A percentile compares a stretch with the other conserved stretches of the same genome.
Evolutionary conservation across 2,113 vertebrate species (phyloP).

Genomic region (Leucoraja erinaceus): DNA sequence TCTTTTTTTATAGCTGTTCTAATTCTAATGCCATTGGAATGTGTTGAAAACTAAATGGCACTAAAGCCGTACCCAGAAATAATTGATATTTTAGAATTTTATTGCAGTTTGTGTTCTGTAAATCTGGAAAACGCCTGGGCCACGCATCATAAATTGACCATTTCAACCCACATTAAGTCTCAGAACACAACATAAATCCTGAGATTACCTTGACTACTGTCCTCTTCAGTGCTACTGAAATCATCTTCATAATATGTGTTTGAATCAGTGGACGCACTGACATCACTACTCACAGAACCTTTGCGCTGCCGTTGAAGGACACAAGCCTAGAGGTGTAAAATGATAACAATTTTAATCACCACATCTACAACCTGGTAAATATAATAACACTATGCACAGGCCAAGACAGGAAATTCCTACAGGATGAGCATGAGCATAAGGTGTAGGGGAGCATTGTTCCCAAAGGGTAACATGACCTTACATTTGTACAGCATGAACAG

Average conservation of each 20-base stretch:
- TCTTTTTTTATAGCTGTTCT: neutral
- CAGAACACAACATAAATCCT: neutral
- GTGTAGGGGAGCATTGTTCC: no score
- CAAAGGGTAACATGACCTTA: no score
- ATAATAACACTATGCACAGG: neutral
- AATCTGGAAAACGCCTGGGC: neutral
- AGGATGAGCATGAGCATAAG: no score
- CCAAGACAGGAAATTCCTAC: neutral
- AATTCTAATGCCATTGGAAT: neutral
- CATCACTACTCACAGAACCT: slow-evolving; percentile 92
- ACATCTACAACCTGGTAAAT: neutral
- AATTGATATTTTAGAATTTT: no score
- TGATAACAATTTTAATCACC: neutral
- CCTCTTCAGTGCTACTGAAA: slow-evolving; percentile 97
- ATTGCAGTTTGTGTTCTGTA: neutral
- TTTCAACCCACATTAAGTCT: no score
- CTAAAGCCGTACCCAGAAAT: neutral
- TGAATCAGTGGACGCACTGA: slow-evolving; percentile 93
- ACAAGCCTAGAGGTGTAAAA: slow-evolving; percentile 67
- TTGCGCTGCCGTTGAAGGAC: slow-evolving; percentile 94
- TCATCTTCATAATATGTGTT: slow-evolving; percentile 98
- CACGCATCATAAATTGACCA: neutral
- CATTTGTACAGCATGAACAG: neutral
- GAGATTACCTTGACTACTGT: slow-evolving; percentile 88
- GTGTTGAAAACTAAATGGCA: neutral